Conservation (phyloP, 2,113 vertebrate genomes). For the Podocnemis expansa region DNA sequence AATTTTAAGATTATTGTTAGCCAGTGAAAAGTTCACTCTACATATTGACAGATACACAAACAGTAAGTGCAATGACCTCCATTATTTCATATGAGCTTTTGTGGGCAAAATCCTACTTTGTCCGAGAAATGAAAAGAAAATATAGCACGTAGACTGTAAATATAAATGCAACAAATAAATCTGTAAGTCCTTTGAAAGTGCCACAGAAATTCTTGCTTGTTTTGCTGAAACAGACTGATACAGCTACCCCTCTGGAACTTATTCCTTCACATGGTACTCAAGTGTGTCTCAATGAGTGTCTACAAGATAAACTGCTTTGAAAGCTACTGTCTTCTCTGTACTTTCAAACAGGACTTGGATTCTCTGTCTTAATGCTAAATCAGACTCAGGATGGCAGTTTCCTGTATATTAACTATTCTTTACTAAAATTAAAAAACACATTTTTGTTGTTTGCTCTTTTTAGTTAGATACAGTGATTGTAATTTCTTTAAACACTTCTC, state of each 20-base stretch:
- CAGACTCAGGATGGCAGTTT: constrained; percentile 20
- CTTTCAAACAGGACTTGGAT: background rate
- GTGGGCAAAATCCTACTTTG: too few species aligned
- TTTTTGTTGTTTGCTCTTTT: background rate
- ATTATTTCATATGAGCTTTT: background rate
- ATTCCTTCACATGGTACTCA: background rate
- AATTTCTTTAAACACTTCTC: background rate
- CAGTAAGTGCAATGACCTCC: background rate
- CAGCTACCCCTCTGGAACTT: too few species aligned
- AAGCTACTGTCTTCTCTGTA: background rate
- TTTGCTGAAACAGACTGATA: too few species aligned
- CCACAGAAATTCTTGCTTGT: too few species aligned
- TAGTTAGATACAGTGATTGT: background rate
- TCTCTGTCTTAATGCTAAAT: background rate
- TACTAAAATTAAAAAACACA: background rate
- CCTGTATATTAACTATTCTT: background rate
- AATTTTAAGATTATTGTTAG: background rate
- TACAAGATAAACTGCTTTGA: background rate
- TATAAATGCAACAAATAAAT: too few species aligned
- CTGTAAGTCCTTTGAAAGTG: too few species aligned
- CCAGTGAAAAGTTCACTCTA: background rate
- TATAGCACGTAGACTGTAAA: too few species aligned
- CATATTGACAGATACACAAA: background rate
- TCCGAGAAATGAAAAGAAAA: too few species aligned
- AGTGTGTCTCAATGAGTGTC: background rate